Conservation (phyloP, 1,140 invertebrate species). For the Lordiphosa collinella region DNA sequence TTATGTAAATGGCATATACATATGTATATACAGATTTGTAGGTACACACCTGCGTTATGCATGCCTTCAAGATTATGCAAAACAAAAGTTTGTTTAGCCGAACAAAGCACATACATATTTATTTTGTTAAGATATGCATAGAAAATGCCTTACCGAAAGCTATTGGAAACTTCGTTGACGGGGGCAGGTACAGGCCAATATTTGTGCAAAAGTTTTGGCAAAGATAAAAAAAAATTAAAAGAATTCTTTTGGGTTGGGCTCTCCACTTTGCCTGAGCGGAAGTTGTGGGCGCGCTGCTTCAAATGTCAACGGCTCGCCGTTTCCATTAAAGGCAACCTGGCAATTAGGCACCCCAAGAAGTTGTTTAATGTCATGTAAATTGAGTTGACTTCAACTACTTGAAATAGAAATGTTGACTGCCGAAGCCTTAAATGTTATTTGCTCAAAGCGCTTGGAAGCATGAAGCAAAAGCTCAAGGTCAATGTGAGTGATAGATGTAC, state of each 20-base stretch:
- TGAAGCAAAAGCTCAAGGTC: conserved; percentile 39
- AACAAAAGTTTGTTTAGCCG: conserved; percentile 17
- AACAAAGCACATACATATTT: conserved; percentile 22
- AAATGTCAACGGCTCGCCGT: conserved; percentile 58
- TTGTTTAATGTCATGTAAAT: conserved; percentile 19
- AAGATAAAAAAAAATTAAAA: conserved; percentile 26
- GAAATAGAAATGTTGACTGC: background rate
- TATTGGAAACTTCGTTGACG: conserved; percentile 6
- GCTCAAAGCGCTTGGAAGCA: background rate
- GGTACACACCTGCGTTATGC: conserved; percentile 52
- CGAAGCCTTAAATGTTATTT: no score
- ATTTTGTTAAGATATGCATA: conserved; percentile 27
- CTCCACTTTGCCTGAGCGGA: conserved; percentile 28
- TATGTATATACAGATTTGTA: conserved; percentile 9
- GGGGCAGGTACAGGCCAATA: conserved; percentile 22
- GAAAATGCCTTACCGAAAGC: conserved; percentile 1
- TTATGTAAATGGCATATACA: conserved; percentile 44
- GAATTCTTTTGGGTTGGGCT: conserved; percentile 45
- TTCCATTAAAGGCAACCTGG: conserved; percentile 53
- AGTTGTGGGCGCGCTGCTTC: conserved; percentile 56
- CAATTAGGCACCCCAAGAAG: conserved; percentile 44
- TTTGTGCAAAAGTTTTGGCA: conserved; percentile 32
- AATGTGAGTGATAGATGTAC: conserved; percentile 1
- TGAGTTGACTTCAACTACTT: conserved; percentile 15
- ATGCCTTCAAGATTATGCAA: conserved; percentile 49